Conservation (phyloP, 2,888 invertebrate genomes). For the Clanis bilineata region DNA sequence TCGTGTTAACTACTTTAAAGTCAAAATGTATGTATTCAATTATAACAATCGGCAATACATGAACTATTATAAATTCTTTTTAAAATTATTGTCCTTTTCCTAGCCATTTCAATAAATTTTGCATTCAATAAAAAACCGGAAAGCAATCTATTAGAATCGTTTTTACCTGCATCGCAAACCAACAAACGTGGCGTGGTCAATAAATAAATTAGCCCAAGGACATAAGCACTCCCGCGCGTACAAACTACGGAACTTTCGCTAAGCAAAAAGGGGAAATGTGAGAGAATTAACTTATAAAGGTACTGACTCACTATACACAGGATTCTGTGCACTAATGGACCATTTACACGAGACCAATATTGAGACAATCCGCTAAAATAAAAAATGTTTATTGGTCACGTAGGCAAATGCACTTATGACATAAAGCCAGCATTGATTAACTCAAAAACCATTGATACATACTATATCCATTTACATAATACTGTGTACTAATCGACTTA, state of each 20-base stretch:
- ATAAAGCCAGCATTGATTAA: no score
- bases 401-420: no score
- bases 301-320: not conserved
- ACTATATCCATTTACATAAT: no score
- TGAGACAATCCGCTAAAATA: no score
- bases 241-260: slow-evolving; percentile 41
- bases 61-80: no score
- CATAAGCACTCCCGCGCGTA: slow-evolving; percentile 43
- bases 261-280: slow-evolving; percentile 45
- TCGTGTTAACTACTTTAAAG: no score
- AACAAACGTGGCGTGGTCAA: slow-evolving; percentile 31
- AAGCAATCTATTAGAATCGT: not conserved
- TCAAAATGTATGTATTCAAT: no score
- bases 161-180: not conserved
- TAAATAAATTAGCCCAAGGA: slow-evolving; percentile 45
- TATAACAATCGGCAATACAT: no score
- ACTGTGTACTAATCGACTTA: no score
- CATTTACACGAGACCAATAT: not conserved
- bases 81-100: no score
- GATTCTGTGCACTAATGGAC: not conserved
- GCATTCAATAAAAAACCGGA: not conserved
- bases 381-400: no score
- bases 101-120: not conserved
- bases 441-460: no score
- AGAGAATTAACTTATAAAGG: slow-evolving; percentile 16